A percentile compares a stretch with the other conserved stretches of the same genome.
Evolutionary conservation across 2,113 vertebrate species (phyloP).

Genomic region (Leucopsar rothschildi): DNA sequence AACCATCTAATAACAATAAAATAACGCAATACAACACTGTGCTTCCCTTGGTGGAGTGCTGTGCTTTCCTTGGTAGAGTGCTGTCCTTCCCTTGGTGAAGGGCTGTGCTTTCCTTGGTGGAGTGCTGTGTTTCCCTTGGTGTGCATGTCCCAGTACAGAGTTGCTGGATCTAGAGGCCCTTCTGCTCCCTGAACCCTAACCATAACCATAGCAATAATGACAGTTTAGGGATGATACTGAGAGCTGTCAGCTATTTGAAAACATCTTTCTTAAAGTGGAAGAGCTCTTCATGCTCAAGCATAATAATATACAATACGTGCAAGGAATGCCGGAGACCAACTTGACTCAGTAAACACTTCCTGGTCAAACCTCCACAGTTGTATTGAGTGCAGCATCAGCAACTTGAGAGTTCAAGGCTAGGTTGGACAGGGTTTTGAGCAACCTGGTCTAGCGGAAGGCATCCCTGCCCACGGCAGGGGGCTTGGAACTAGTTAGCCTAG

Average conservation of each 20-base stretch:
- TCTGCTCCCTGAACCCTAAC: neutral
- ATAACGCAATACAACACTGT: too few species aligned
- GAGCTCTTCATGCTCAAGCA: neutral
- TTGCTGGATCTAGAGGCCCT: too few species aligned
- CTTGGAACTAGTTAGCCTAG: neutral
- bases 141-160: neutral
- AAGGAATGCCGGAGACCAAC: rapidly evolving
- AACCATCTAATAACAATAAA: too few species aligned
- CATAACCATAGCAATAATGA: neutral
- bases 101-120: too few species aligned
- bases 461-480: too few species aligned
- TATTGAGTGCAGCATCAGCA: neutral
- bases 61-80: too few species aligned
- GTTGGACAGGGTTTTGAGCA: neutral
- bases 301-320: rapidly evolving
- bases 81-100: too few species aligned
- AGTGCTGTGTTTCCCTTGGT: neutral
- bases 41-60: too few species aligned
- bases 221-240: neutral
- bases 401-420: too few species aligned
- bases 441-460: neutral
- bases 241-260: neutral
- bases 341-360: neutral
- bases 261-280: neutral
- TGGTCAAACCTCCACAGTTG: neutral